phyloP scores from a whole-genome alignment of 1,140 invertebrate genomes.

The Ectropis grisescens region DNA sequence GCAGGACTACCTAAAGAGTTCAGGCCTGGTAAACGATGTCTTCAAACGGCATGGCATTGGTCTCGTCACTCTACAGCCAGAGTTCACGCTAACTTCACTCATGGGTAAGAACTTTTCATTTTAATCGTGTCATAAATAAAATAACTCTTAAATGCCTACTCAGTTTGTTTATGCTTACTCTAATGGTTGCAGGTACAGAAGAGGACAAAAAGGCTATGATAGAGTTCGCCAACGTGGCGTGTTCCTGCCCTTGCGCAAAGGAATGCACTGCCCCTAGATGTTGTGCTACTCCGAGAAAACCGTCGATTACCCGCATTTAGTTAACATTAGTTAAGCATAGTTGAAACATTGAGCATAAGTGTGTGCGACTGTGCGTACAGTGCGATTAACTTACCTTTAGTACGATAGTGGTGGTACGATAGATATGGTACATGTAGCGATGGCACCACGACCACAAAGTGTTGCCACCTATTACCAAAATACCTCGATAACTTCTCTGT shows the following conservation, averaged over 20 bases:
- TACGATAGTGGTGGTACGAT: too few species aligned
- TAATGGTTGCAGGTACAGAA: constrained; percentile 28
- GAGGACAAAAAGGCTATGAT: constrained; percentile 47
- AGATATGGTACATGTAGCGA: too few species aligned
- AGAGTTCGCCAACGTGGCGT: constrained; percentile 47
- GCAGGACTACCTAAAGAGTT: constrained; percentile 75
- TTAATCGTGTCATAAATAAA: constrained; percentile 1
- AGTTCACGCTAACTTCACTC: constrained; percentile 69
- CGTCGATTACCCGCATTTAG: constrained; percentile 39
- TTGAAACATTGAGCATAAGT: too few species aligned
- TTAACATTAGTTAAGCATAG: too few species aligned
- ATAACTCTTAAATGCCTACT: neutral
- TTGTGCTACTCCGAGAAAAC: constrained; percentile 32
- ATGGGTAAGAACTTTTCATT: constrained; percentile 23
- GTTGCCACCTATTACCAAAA: too few species aligned
- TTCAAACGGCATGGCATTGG: constrained; percentile 82
- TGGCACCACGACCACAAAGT: too few species aligned
- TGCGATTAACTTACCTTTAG: too few species aligned
- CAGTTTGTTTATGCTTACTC: neutral
- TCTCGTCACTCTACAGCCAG: constrained; percentile 84
- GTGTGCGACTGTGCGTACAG: too few species aligned
- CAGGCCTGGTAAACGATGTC: constrained; percentile 75
- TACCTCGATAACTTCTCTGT: too few species aligned
- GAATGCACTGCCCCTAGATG: constrained; percentile 47
- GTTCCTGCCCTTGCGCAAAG: constrained; percentile 48